Percentiles rank a stretch among this genome's conserved stretches.
Conservation (phyloP, 2,797 vertebrate genomes). For the Avahi laniger region DNA sequence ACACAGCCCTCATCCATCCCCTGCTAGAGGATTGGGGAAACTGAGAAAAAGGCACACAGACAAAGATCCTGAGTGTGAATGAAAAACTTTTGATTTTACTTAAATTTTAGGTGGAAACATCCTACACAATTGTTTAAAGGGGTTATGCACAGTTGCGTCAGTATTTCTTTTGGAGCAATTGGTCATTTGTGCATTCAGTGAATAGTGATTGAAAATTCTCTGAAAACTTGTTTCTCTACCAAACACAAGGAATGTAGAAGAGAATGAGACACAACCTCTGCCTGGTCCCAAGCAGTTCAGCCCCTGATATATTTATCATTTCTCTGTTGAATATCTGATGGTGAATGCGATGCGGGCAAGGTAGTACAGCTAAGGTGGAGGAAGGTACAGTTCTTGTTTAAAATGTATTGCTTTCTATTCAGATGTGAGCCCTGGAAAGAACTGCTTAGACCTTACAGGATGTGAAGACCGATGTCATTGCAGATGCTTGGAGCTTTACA, state of each 20-base stretch:
- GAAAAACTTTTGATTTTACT: not conserved
- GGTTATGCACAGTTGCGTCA: not conserved
- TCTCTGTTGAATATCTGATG: not conserved
- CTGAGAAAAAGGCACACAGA: not conserved
- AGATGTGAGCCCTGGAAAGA: not conserved
- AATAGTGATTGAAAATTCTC: not conserved
- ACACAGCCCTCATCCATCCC: fast-evolving
- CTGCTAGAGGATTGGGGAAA: too few relatives aligned
- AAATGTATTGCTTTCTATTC: not conserved
- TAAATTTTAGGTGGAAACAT: not conserved
- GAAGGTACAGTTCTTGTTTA: not conserved
- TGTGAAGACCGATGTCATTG: fast-evolving
- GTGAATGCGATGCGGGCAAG: not conserved
- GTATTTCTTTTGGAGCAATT: not conserved
- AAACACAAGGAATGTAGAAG: fast-evolving
- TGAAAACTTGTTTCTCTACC: not conserved
- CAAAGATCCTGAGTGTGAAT: not conserved
- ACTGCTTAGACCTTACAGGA: not conserved
- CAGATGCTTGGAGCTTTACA: not conserved
- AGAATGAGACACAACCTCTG: not conserved
- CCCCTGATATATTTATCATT: too few relatives aligned
- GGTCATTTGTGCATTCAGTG: not conserved
- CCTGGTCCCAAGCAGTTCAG: not conserved
- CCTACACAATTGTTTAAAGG: not conserved
- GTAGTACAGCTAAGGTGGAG: fast-evolving